Evolutionary conservation across 2,797 vertebrate genomes (phyloP), one percentile per base, ranked within the genome.

Genomic region (Glossophaga mutica): DNA sequence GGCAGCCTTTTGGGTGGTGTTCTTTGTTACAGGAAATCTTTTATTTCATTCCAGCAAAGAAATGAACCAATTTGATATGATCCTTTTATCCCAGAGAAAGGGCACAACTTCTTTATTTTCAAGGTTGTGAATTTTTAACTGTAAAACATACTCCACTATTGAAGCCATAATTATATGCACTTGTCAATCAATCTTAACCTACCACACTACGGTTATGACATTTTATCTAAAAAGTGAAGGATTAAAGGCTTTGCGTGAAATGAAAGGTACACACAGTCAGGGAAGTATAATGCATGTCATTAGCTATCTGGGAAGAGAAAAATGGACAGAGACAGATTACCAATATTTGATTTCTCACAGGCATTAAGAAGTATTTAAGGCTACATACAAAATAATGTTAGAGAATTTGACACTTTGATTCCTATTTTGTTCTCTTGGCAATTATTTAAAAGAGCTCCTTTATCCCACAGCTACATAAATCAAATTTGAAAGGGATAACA

Each of bases 161-260:
- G 97, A 98, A 98, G 55, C 74, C 89, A 94, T 98, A 98, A 98
- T 98, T 98, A 98, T 97, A 97, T 95, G 94, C 84, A 96, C 97
- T 98, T 98, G 97, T 98, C 98, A 98, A 97, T 98, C 98, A 98
- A 79, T 98, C 96, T 97, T 98, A 98, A 98, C 96, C 90, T 96
- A 94, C 91, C 98, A 94, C 42, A 77, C 67, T 76, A 74, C 57
- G 48, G 96, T 97, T 98, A 94, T 95, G 92, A 81, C 44, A 96
- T 98, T 98, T 98, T 98, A 98, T 97, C 95, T 98, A 96, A 98
- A 98, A 98, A 96, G 74, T 93, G 85, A 62, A 96, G 93, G 97
- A 98, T 98, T 98, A 98, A 98, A 98, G 95, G 89, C 94, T 98
- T 98, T 98, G 96, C 91, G 14, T 94, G 94, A 97, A 98, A 98